Base-by-base conservation (phyloP, 53 echinoderm and acorn worm genomes). In the Echinometra lucunter region DNA sequence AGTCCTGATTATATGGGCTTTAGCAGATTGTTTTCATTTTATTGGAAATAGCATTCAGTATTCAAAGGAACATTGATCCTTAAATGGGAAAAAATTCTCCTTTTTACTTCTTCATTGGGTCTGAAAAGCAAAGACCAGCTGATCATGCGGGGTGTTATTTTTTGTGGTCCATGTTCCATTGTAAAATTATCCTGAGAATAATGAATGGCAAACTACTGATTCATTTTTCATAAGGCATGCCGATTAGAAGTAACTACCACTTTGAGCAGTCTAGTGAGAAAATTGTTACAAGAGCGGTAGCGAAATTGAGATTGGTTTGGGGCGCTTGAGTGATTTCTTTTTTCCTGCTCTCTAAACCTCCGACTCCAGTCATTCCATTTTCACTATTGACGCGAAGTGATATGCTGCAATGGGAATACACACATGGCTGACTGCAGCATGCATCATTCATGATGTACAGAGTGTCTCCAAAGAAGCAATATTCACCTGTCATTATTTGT, bases 231-330 rank as follows among this genome's bases (percentile, higher is more conserved):
- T 85, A 28, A 27, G 85, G 85, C 25, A 27, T 47, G 85, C 28
- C 28, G 49, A 85, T 85, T 27, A 15, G 47, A 85, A 85, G 49
- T 28, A 85, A 85, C 45, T 49, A 85, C 28, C 85, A 47, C 85
- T 45, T 85, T n/a, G 49, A 28, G 45, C 85, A 85, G 45, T 85
- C 85, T 85, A n/a, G 85, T 85, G 85, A 49, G 85, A 85, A 85
- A 85, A 49, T 85, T 85, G 85, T 85, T 85, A 85, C 85, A 85
- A 47, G 85, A 85, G 30, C n/a, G 49, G 11, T 47, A 11, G 38
- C 47, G 30, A 85, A 49, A 85, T n/a, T 44, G 28, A 49, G 85
- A 85, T 85, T 85, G 85, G 85, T 53, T 85, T 16, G 45, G 45
- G 44, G 19, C 28, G 85, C 85, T 85, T 49, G 45, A 45, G 85